phyloP scores from a whole-genome alignment of 1,140 invertebrate genomes.

The Aporrectodea caliginosa region DNA sequence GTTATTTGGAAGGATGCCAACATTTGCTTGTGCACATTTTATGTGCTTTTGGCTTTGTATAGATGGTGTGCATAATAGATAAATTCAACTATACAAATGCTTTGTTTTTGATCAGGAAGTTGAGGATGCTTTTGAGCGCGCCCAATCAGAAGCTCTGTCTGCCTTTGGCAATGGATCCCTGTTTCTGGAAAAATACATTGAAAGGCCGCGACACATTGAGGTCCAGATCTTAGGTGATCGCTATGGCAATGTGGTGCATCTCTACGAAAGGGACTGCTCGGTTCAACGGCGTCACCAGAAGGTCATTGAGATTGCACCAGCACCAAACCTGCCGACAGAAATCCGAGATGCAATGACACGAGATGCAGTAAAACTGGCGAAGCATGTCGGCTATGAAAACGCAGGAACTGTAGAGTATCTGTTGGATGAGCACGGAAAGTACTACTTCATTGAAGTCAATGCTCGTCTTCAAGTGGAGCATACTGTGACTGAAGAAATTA shows the following conservation, averaged over 20 bases:
- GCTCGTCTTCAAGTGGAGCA: conserved; percentile 98
- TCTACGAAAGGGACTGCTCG: conserved; percentile 96
- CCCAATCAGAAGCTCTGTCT: conserved; percentile 86
- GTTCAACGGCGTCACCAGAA: conserved; percentile 98
- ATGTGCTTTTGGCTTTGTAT: background rate
- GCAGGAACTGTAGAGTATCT: conserved; percentile 98
- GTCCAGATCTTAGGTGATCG: conserved; percentile 88
- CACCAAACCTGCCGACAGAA: conserved; percentile 71
- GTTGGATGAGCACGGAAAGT: conserved; percentile 83
- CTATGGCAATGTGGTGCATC: conserved; percentile 91
- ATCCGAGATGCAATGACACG: conserved; percentile 81
- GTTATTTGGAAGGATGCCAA: background rate
- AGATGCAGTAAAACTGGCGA: conserved; percentile 82
- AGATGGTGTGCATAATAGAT: background rate
- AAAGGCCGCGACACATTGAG: conserved; percentile 95
- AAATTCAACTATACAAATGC: too few relatives aligned
- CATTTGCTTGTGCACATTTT: too few relatives aligned
- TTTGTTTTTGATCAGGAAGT: conserved; percentile 65
- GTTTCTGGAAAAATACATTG: conserved; percentile 98
- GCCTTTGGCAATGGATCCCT: conserved; percentile 97
- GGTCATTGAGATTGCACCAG: conserved; percentile 94
- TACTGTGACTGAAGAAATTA: conserved; percentile 98
- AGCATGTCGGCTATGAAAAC: conserved; percentile 87
- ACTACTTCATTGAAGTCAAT: conserved; percentile 99
- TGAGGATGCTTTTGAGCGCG: conserved; percentile 82